Percentiles rank a stretch among this genome's conserved stretches.
Conservation (phyloP, 2,113 vertebrate species). For the Glaucomys volans region DNA sequence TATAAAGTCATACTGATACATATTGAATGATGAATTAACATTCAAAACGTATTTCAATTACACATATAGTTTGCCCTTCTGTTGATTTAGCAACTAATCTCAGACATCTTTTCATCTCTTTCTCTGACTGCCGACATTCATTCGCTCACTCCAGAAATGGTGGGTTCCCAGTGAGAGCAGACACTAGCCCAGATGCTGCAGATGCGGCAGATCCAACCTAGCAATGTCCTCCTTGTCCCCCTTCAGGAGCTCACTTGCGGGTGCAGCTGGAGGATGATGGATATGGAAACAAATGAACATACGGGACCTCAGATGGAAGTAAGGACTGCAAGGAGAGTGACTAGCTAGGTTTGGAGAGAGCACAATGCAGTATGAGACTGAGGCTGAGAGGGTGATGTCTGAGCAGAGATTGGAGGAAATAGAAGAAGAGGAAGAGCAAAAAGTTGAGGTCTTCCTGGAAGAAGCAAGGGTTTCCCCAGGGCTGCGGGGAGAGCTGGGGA, state of each 20-base stretch:
- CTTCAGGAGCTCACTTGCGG: background rate
- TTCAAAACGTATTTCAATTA: background rate
- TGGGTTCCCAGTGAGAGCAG: background rate
- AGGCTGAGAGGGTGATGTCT: background rate
- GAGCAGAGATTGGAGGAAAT: background rate
- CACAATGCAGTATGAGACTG: accelerated
- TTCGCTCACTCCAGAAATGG: background rate
- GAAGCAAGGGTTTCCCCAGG: background rate
- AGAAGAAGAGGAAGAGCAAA: background rate
- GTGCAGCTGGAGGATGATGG: background rate
- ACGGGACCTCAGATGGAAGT: background rate
- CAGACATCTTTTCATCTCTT: background rate
- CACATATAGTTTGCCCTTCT: background rate
- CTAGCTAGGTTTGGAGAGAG: too few relatives aligned
- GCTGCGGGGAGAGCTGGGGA: background rate
- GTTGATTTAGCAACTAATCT: background rate
- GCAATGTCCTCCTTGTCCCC: background rate
- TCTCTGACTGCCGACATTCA: background rate
- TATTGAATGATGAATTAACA: background rate
- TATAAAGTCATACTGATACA: background rate
- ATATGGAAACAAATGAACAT: background rate
- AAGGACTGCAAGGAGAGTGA: background rate
- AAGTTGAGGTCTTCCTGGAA: background rate
- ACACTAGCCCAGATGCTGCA: background rate
- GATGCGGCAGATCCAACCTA: background rate